phyloP scores from a whole-genome alignment of 2,888 invertebrate genomes.

The Ectemnius continuus region DNA sequence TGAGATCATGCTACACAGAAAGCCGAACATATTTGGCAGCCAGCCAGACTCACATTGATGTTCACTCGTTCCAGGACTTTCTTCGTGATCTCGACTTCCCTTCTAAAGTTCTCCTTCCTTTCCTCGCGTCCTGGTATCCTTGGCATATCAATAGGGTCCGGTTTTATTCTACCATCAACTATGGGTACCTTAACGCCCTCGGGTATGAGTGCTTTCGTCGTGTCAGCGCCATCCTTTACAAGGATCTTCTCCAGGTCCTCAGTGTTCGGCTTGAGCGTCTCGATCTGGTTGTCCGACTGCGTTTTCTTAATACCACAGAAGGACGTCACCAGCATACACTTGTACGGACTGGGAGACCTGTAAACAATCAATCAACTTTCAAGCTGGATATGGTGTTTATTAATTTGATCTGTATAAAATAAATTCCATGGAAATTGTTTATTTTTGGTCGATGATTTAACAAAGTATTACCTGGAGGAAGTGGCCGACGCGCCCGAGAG shows the following conservation, averaged over 20 bases:
- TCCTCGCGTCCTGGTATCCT: slow-evolving; percentile 74
- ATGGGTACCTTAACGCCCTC: slow-evolving; percentile 81
- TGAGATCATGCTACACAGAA: slow-evolving; percentile 2
- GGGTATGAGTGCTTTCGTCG: slow-evolving; percentile 83
- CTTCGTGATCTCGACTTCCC: slow-evolving; percentile 76
- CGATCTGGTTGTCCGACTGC: slow-evolving; percentile 72
- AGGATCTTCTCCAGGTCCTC: slow-evolving; percentile 81
- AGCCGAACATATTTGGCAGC: not conserved
- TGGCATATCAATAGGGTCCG: slow-evolving; percentile 85
- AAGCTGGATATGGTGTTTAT: no score
- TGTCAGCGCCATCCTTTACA: slow-evolving; percentile 82
- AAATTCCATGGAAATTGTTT: not conserved
- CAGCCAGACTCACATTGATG: slow-evolving; percentile 68
- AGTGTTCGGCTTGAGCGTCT: slow-evolving; percentile 79
- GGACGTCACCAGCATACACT: slow-evolving; percentile 92
- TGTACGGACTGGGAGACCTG: slow-evolving; percentile 93
- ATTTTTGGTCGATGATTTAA: not conserved
- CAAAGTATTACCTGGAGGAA: slow-evolving; percentile 68
- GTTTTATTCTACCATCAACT: slow-evolving; percentile 82
- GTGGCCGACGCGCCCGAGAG: slow-evolving; percentile 73
- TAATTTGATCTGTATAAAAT: not conserved
- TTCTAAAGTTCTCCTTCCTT: slow-evolving; percentile 75
- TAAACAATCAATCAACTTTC: not conserved
- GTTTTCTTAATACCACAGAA: slow-evolving; percentile 92
- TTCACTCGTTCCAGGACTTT: slow-evolving; percentile 74